Percentiles rank a stretch among this genome's conserved stretches.
phyloP scores from a whole-genome alignment of 2,113 vertebrate species.

The Coregonus clupeaformis region DNA sequence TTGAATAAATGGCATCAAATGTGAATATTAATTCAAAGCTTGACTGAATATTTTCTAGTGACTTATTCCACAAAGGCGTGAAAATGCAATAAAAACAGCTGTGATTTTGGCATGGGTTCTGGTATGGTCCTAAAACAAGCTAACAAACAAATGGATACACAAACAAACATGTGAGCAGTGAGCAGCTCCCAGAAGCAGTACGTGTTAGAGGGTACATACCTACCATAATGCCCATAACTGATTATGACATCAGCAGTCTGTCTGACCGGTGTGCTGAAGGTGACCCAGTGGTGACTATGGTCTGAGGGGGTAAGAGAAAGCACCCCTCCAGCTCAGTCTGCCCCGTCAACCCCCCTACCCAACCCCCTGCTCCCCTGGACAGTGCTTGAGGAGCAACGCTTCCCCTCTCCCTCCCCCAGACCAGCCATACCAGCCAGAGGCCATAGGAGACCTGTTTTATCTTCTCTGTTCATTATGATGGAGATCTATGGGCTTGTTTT shows the following conservation, averaged over 20 bases:
- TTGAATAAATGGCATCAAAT: conserved; percentile 67
- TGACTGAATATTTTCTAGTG: conserved; percentile 43
- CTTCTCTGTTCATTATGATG: conserved; percentile 45
- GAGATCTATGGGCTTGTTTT: conserved; percentile 62
- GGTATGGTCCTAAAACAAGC: conserved; percentile 40
- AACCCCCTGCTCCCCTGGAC: conserved; percentile 14
- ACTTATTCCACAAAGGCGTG: conserved; percentile 48
- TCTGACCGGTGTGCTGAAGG: conserved; percentile 52
- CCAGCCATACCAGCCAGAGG: conserved; percentile 44
- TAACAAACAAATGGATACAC: conserved; percentile 32
- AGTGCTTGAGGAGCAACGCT: background rate
- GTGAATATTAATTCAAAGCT: conserved; percentile 55
- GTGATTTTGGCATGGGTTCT: conserved; percentile 42
- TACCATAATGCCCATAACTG: conserved; percentile 8
- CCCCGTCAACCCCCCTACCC: conserved; percentile 32
- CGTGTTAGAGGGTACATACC: conserved; percentile 6
- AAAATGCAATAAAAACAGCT: conserved; percentile 61
- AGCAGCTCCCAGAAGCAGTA: conserved; percentile 19
- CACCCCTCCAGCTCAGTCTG: conserved; percentile 46
- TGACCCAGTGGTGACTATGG: conserved; percentile 54
- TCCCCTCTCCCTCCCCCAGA: conserved; percentile 7
- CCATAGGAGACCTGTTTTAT: conserved; percentile 49
- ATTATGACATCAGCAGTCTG: conserved; percentile 53
- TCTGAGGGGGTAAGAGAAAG: conserved; percentile 45
- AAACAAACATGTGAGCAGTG: conserved; percentile 8